Evolutionary conservation across 2,113 vertebrate species (phyloP), one percentile per base, ranked within the genome.

Genomic region (Pogona vitticeps): DNA sequence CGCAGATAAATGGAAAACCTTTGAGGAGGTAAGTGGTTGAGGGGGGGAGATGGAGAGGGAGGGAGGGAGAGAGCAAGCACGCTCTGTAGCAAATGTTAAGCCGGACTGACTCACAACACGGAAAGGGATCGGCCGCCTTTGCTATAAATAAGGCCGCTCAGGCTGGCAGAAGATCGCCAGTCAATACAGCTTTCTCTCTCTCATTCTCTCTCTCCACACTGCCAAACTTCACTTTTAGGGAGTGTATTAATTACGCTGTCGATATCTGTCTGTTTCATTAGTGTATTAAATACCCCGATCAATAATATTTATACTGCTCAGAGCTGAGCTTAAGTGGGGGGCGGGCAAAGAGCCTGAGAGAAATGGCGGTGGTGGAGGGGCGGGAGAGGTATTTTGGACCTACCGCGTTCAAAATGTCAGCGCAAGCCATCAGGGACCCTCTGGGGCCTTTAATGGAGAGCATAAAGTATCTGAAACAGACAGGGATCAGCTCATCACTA

Each of bases 161-260:
- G 92, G 23, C 85, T 83, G 95, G 94, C 94, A 94, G 88, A 93
- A 91, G 84, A 91, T 94, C 87, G 23, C 86, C 42, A 92, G 95
- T 96, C 96, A 96, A 96, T 96, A 95, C 31, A 52, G 92, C 94
- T 94, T 91, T 58, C 92, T 95, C 94, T 52, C 28, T 31, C 28
- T 26, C 28, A 9, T 10, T 31, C 18, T 20, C 61, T 21, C 61
- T 86, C 90, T 90, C 91, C 88, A 92, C 85, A 40, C 93, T 95
- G 95, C 95, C 95, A 95, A 96, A 95, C 91, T 95, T 96, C 94
- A 96, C 96, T 97, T 96, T 95, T 94, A 94, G 94, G 96, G 94
- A 95, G 96, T 95, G 90, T 97, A 97, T 97, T 97, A 96, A 97
- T 97, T 97, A 96, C 94, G 83, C 83, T 94, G 94, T 97, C 96